Evolutionary conservation across 2,113 vertebrate species (phyloP).

Genomic region (Bothrops jararaca): DNA sequence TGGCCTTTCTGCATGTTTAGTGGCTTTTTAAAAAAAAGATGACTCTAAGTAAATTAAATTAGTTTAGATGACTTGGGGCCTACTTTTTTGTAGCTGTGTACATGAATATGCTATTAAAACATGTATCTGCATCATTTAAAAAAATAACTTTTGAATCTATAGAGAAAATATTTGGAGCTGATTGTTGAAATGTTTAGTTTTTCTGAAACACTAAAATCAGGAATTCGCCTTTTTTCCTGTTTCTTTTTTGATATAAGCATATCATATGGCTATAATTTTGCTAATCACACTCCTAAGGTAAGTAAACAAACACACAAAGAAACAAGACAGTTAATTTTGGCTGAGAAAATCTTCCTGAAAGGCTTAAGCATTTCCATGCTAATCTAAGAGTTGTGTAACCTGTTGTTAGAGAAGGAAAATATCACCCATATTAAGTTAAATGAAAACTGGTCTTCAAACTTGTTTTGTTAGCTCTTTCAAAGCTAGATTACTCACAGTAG

Average conservation of each 20-base stretch:
- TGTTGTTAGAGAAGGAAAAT: slow-evolving; percentile 25
- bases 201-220: not conserved
- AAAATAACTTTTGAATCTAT: slow-evolving; percentile 2
- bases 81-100: not conserved
- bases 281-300: not conserved
- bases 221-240: not conserved
- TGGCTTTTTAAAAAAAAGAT: not conserved
- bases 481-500: not conserved
- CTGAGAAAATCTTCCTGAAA: not conserved
- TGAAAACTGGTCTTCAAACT: not conserved
- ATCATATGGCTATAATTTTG: not conserved
- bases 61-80: not conserved
- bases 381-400: not conserved
- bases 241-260: not conserved
- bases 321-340: not conserved
- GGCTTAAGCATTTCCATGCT: not conserved
- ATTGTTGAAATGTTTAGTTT: slow-evolving; percentile 11
- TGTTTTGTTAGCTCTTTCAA: not conserved
- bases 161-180: slow-evolving; percentile 21
- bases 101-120: not conserved
- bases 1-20: not conserved
- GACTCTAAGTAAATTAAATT: not conserved
- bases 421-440: not conserved
- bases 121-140: not conserved
- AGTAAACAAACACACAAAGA: not conserved